These are phyloP conservation scores for Meloidogyne exigua DNA, from an alignment of 1,140 invertebrate species.

Conservation along the genomic window DNA sequence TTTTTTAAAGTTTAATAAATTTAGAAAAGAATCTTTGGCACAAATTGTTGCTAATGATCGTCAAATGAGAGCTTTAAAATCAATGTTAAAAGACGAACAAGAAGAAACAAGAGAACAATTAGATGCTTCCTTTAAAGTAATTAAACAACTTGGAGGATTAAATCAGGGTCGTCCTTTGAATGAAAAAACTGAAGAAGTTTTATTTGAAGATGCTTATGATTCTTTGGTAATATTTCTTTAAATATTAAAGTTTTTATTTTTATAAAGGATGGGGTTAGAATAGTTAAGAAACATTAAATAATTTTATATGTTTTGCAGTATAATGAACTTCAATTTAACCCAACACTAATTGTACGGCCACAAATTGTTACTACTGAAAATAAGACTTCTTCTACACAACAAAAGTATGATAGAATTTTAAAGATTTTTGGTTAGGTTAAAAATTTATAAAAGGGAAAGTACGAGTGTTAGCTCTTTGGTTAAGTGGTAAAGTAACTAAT, in stretches of 20 bases:
- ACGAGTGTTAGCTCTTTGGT: no score
- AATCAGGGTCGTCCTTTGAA: background rate
- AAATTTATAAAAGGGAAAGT: no score
- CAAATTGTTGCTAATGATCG: constrained; percentile 12
- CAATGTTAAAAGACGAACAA: constrained; percentile 19
- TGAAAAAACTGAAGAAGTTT: background rate
- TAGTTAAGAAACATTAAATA: no score
- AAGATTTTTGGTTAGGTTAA: no score
- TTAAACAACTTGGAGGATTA: constrained; percentile 5
- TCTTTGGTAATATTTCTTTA: background rate
- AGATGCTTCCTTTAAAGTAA: constrained; percentile 15
- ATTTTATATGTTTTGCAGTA: background rate
- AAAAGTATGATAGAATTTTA: background rate
- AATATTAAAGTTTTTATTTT: no score
- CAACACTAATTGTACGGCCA: background rate
- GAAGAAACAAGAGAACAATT: constrained; percentile 9
- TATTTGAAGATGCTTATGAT: background rate
- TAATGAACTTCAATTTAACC: background rate
- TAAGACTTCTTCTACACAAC: background rate
- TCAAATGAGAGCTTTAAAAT: constrained; percentile 10
- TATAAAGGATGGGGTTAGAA: no score
- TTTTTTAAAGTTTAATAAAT: no score
- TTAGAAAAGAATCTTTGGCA: constrained; percentile 1
- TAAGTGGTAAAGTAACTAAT: no score
- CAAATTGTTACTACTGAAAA: background rate